A percentile compares a stretch with the other conserved stretches of the same genome.
These are phyloP conservation scores for Aplysia californica DNA, from an alignment of 1,140 invertebrate species.

Conservation along the genomic window DNA sequence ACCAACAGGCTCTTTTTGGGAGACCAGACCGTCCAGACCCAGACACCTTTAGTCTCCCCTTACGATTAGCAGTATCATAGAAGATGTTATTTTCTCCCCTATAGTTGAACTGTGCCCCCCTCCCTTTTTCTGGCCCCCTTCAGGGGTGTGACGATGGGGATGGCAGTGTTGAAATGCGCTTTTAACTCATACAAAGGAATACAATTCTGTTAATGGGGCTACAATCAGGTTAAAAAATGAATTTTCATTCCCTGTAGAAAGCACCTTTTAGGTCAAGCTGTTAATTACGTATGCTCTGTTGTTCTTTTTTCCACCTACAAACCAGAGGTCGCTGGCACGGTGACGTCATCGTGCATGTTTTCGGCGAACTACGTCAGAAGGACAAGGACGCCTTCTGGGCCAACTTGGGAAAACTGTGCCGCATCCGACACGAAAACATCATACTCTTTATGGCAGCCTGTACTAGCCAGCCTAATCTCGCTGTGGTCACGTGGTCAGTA, in stretches of 20 bases:
- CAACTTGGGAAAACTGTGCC: constrained; percentile 65
- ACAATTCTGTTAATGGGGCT: no score
- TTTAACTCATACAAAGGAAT: no score
- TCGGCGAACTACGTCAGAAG: constrained; percentile 42
- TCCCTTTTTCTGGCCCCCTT: no score
- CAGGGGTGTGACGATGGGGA: no score
- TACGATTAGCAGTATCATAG: no score
- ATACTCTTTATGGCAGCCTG: constrained; percentile 71
- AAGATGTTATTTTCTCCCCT: no score
- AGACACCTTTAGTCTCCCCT: no score
- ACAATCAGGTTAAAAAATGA: no score
- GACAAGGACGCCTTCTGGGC: constrained; percentile 61
- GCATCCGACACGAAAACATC: constrained; percentile 71
- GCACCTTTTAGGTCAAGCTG: background rate
- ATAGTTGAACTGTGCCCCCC: no score
- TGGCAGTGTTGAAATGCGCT: no score
- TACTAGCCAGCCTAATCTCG: constrained; percentile 62
- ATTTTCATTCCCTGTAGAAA: background rate
- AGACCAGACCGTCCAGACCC: no score
- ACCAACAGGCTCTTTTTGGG: no score
- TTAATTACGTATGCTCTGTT: background rate
- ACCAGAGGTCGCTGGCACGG: constrained; percentile 70
- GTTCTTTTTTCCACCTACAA: background rate
- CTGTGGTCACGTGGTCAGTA: constrained; percentile 68
- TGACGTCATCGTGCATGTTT: constrained; percentile 66